phyloP scores from a whole-genome alignment of 2,888 invertebrate genomes.

The Aphelenchoides bicaudatus region DNA sequence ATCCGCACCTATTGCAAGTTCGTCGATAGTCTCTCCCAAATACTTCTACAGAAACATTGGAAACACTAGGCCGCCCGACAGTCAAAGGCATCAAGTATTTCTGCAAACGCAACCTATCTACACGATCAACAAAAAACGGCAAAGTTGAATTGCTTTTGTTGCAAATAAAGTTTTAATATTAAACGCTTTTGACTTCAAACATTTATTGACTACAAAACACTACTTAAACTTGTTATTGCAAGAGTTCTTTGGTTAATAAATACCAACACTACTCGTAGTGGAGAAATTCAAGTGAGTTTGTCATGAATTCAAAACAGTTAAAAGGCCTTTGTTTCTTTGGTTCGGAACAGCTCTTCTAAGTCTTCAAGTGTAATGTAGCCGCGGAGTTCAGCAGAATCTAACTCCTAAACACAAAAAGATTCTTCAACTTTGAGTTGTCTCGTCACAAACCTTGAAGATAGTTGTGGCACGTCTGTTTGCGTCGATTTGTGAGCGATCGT shows the following conservation, averaged over 20 bases:
- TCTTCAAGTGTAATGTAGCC: constrained; percentile 29
- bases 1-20: constrained; percentile 1
- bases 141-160: too few relatives aligned
- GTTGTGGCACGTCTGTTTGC: constrained; percentile 2
- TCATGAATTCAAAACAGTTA: neutral
- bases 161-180: neutral
- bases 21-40: constrained; percentile 18
- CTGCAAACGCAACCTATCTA: constrained; percentile 6
- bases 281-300: neutral
- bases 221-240: too few relatives aligned
- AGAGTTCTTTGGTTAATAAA: too few relatives aligned
- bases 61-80: constrained; percentile 7
- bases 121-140: neutral
- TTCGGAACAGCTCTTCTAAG: constrained; percentile 27
- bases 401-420: constrained; percentile 25
- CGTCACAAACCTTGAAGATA: constrained; percentile 7
- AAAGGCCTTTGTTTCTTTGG: constrained; percentile 20
- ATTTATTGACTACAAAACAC: neutral
- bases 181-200: neutral
- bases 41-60: constrained; percentile 21
- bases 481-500: neutral
- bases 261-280: too few relatives aligned
- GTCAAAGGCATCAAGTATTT: constrained; percentile 17
- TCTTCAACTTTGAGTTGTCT: neutral
- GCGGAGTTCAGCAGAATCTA: constrained; percentile 26